These are phyloP conservation scores for Sminthopsis crassicaudata DNA, from an alignment of 2,113 vertebrate species.

Conservation along the genomic window DNA sequence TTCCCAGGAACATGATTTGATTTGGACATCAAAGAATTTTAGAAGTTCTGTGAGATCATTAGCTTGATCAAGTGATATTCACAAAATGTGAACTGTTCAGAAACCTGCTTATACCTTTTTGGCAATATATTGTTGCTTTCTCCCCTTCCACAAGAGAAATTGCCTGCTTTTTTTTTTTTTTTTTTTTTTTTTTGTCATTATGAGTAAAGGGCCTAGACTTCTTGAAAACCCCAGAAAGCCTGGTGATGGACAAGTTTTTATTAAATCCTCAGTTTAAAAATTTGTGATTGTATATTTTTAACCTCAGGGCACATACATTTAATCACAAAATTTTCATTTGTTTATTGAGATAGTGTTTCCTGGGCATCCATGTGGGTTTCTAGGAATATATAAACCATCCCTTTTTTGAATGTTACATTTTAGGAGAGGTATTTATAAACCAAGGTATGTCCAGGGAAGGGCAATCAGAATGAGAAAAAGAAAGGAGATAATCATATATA, in stretches of 20 bases:
- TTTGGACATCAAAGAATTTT: background rate
- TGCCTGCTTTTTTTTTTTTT: background rate
- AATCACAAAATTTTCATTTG: background rate
- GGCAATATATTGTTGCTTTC: background rate
- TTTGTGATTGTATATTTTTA: background rate
- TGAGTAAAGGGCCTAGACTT: background rate
- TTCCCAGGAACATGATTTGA: background rate
- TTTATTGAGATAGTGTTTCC: background rate
- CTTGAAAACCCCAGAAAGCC: background rate
- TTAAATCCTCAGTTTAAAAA: background rate
- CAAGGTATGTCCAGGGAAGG: background rate
- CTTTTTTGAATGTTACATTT: background rate
- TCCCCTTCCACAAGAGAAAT: background rate
- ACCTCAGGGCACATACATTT: background rate
- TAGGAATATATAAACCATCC: background rate
- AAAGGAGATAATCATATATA: background rate
- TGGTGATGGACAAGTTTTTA: background rate
- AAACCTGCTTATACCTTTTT: background rate
- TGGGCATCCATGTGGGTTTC: background rate
- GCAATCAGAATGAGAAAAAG: background rate
- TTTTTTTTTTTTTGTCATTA: background rate
- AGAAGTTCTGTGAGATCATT: background rate
- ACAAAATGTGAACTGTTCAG: background rate
- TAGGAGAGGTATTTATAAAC: background rate
- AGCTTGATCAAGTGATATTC: background rate